Base-by-base conservation (phyloP, 2,113 vertebrate species). In the Embiotoca jacksoni region DNA sequence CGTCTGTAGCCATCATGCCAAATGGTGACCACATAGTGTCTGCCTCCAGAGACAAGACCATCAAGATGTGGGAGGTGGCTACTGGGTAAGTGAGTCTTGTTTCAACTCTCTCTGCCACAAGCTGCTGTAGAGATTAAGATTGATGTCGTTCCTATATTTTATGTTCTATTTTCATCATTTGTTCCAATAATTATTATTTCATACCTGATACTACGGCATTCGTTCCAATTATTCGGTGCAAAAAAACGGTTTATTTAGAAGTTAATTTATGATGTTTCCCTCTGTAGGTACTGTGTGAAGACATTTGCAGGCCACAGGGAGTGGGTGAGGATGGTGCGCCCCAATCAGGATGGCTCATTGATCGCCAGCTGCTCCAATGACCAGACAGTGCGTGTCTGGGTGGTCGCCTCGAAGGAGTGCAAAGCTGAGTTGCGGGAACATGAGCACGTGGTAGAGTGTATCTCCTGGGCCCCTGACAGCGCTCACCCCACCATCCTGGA, bases 31-130 rank as follows among this genome's bases (percentile, higher is more conserved):
- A 99, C 93, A 98, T 99, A 95, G 96, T 99, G 80, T 99, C 98
- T 87, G 98, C 97, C 83, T 99, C 98, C 86, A 97, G 98, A 95
- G 98, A 99, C 95, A 99, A 99, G 95, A 99, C 97, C 93, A 99
- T 99, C 87, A 99, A 99, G 94, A 98, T 99, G 98, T 99, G 98
- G 98, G 98, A 99, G 92, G 97, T 99, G 81, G 97, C 99, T 63
- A 99, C 98, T 95, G 98, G 98, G 98, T 99, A 93, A 96, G 97
- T 94, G n/a, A 52, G 10, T 4, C 44, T 31, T 11, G 7, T 66
- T 66, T 77, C n/a, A 46, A 10, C 54, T 44, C 9, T 44, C 9
- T 7, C 13, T 6, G 6, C 13, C 41, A 7, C 10, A 13, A 11
- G 10, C 41, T 13, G 9, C 4, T 11, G 10, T 41, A 3, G 41